A percentile compares a stretch with the other conserved stretches of the same genome.
Conservation (phyloP, 2,797 vertebrate genomes). For the Steatocranus sp. region DNA sequence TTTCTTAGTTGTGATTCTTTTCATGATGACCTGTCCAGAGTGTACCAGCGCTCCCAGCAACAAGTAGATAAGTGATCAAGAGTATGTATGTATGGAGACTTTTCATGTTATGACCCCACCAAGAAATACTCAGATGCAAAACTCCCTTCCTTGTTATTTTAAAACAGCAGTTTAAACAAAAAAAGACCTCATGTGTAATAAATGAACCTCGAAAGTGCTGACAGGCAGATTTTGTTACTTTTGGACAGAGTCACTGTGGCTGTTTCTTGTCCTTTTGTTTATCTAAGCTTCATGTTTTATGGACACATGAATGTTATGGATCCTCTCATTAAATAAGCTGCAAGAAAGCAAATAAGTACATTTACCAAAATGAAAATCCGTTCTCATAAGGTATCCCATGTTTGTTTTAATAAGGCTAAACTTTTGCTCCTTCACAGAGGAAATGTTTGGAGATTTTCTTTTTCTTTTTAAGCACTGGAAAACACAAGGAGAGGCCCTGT, state of each 20-base stretch:
- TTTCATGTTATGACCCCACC: background rate
- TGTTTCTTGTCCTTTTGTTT: background rate
- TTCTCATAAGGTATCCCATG: background rate
- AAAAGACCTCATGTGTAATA: background rate
- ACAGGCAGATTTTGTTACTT: background rate
- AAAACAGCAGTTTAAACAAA: background rate
- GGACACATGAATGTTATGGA: background rate
- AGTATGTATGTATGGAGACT: background rate
- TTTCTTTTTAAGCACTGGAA: background rate
- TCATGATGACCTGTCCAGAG: background rate
- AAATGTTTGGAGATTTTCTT: slow-evolving; percentile 24
- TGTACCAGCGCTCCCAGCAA: background rate
- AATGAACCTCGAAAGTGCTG: background rate
- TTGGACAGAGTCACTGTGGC: background rate
- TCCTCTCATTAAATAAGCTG: background rate
- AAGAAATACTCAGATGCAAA: background rate
- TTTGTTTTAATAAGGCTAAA: background rate
- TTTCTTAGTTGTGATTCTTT: background rate
- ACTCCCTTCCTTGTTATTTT: background rate
- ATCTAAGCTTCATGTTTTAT: background rate
- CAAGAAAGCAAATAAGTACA: background rate
- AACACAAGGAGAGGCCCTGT: background rate
- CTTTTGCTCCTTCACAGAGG: background rate
- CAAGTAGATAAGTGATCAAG: background rate
- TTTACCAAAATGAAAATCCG: background rate